Evolutionary conservation across 2,113 vertebrate genomes (phyloP).

Genomic region (Trichechus manatus): DNA sequence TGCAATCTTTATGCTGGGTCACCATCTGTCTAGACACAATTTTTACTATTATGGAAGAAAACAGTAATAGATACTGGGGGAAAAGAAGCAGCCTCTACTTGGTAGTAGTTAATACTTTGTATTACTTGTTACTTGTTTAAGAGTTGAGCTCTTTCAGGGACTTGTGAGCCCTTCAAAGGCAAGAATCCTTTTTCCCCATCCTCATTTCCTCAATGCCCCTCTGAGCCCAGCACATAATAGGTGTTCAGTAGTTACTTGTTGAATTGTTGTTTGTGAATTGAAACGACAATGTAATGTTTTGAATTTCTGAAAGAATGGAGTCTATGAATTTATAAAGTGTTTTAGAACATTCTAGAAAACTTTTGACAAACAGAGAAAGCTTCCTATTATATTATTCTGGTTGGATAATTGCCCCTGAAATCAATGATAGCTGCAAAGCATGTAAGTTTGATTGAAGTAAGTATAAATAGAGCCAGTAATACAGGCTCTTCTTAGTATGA

Average conservation of each 20-base stretch:
- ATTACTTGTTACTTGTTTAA: not conserved
- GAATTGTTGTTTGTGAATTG: conserved; percentile 58
- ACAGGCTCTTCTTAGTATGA: conserved; percentile 86
- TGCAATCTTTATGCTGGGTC: not conserved
- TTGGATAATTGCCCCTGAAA: conserved; percentile 87
- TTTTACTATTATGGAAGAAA: not conserved
- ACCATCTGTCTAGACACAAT: not conserved
- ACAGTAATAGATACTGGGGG: not conserved
- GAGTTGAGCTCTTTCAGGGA: not conserved
- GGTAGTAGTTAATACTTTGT: not conserved
- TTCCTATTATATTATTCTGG: conserved; percentile 82
- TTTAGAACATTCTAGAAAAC: conserved; percentile 73
- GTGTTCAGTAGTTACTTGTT: not conserved
- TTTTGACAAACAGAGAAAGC: conserved; percentile 78
- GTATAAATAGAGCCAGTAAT: conserved; percentile 88
- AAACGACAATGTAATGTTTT: conserved; percentile 31
- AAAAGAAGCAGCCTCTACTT: not conserved
- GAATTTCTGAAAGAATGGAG: conserved; percentile 43
- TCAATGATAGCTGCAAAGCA: conserved; percentile 85
- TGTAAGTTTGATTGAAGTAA: conserved; percentile 87
- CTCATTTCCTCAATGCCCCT: not conserved
- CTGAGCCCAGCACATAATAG: not conserved
- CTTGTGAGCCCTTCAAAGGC: conserved; percentile 20
- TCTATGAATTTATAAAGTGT: conserved; percentile 32
- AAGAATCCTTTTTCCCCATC: not conserved